phyloP scores from a whole-genome alignment of 2,113 vertebrate genomes.

The Tiliqua scincoides region DNA sequence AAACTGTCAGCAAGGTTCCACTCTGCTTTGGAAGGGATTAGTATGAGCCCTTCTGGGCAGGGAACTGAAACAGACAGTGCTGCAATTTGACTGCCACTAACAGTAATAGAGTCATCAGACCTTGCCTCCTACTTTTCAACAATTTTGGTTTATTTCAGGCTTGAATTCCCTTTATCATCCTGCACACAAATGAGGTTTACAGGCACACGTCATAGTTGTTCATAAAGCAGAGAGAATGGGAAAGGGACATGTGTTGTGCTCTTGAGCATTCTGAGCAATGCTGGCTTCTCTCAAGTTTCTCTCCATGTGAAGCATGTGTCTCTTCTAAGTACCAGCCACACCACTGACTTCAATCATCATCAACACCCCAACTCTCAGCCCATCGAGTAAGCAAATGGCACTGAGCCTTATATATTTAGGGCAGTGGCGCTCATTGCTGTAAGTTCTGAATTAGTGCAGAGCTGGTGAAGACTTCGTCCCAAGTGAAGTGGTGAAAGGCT shows the following conservation, averaged over 20 bases:
- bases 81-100: neutral
- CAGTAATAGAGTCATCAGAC: neutral
- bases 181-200: neutral
- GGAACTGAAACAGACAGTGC: neutral
- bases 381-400: too few relatives aligned
- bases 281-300: too few relatives aligned
- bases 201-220: neutral
- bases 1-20: neutral
- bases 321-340: too few relatives aligned
- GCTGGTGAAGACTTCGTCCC: too few relatives aligned
- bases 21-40: neutral
- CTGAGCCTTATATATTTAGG: too few relatives aligned
- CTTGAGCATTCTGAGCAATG: too few relatives aligned
- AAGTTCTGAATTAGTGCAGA: too few relatives aligned
- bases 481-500: too few relatives aligned
- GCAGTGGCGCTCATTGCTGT: too few relatives aligned
- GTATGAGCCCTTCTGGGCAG: neutral
- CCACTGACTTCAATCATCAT: too few relatives aligned
- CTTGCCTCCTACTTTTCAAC: neutral
- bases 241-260: neutral
- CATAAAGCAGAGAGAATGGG: neutral
- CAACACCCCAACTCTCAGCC: too few relatives aligned
- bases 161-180: neutral
- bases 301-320: too few relatives aligned
- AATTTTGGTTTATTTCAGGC: neutral